Conservation (phyloP, 2,797 vertebrate species). For the Otus scops region DNA sequence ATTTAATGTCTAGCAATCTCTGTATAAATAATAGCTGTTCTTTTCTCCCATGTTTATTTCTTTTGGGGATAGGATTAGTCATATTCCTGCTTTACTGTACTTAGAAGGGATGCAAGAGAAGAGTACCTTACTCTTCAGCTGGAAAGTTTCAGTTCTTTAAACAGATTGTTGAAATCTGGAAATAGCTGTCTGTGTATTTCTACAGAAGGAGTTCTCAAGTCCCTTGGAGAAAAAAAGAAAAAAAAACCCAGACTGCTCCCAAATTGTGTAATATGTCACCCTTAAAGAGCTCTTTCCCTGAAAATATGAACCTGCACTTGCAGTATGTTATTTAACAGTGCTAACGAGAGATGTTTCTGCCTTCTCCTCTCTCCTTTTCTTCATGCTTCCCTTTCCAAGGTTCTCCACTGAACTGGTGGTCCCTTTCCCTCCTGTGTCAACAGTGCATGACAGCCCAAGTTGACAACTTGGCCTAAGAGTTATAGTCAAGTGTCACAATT, state of each 20-base stretch:
- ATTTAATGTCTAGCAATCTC: not conserved
- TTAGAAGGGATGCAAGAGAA: not conserved
- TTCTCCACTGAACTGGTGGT: not conserved
- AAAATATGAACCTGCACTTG: not conserved
- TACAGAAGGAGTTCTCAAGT: not conserved
- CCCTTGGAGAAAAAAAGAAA: not conserved
- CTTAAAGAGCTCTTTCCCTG: not conserved
- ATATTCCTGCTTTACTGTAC: not conserved
- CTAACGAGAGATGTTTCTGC: not conserved
- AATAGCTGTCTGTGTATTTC: not conserved
- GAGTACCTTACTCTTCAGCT: not conserved
- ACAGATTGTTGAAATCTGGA: not conserved
- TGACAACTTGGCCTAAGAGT: not conserved
- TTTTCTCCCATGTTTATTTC: not conserved
- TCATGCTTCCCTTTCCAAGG: not conserved
- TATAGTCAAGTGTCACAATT: not conserved
- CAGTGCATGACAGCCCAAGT: not conserved
- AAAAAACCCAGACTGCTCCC: not conserved
- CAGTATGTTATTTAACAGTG: not conserved
- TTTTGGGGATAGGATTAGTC: not conserved
- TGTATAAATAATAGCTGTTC: not conserved
- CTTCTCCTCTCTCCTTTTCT: not conserved
- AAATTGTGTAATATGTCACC: not conserved
- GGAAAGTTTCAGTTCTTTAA: not conserved
- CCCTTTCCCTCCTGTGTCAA: not conserved